These are phyloP conservation scores for Tangara arthus DNA, from an alignment of 2,797 vertebrate species.

Conservation along the genomic window DNA sequence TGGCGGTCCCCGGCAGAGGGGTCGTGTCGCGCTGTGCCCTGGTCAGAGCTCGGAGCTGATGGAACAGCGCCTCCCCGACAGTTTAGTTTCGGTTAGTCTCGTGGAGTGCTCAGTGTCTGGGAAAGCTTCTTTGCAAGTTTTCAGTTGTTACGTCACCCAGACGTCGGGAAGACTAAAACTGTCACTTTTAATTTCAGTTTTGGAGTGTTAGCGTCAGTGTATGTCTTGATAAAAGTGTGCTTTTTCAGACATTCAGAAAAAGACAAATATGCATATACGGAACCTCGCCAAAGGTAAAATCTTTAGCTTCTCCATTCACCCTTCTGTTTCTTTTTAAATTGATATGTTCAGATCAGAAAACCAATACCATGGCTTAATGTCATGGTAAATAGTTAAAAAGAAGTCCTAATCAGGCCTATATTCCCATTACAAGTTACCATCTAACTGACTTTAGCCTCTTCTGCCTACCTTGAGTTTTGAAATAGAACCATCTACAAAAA, in stretches of 20 bases:
- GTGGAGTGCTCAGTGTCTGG: accelerated
- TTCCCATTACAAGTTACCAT: accelerated
- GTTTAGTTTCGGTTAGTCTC: accelerated
- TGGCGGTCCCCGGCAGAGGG: neutral
- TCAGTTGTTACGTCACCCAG: neutral
- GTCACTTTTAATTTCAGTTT: neutral
- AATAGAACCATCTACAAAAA: neutral
- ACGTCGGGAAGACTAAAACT: neutral
- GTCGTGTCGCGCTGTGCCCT: neutral
- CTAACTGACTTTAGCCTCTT: neutral
- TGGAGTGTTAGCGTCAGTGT: neutral
- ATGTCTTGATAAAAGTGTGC: neutral
- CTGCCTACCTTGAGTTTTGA: neutral
- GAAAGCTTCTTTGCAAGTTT: accelerated
- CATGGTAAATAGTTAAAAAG: accelerated
- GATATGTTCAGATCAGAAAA: neutral
- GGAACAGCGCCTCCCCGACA: accelerated
- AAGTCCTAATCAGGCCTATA: neutral
- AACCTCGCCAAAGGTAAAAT: neutral
- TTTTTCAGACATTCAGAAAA: accelerated
- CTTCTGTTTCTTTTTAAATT: neutral
- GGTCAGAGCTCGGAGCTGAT: neutral
- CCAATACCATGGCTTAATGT: neutral
- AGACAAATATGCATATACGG: accelerated
- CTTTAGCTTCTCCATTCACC: neutral